Evolutionary conservation across 1,140 invertebrate genomes (phyloP).

Genomic region (Pseudomyrmex cubaensis): DNA sequence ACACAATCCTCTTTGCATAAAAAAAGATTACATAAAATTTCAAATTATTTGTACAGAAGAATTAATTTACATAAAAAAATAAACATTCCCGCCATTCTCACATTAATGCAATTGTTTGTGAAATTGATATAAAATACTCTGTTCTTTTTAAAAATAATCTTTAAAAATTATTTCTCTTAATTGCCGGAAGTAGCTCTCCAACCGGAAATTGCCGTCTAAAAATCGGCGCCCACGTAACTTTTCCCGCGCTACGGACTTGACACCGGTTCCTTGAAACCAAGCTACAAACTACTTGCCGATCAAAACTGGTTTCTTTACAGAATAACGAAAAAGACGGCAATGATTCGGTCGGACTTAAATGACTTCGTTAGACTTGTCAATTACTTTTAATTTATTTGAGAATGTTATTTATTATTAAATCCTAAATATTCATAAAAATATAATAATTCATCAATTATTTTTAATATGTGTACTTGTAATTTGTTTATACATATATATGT

Average conservation of each 20-base stretch:
- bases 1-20: too few relatives aligned
- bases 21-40: too few relatives aligned
- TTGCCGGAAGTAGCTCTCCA: neutral
- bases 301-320: conserved; percentile 66
- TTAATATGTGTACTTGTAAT: too few relatives aligned
- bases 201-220: neutral
- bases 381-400: neutral
- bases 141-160: neutral
- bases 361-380: neutral
- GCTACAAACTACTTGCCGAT: conserved; percentile 42
- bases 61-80: neutral
- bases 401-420: neutral
- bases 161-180: neutral
- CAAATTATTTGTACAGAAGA: neutral
- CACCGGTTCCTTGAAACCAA: conserved; percentile 60
- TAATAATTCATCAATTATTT: too few relatives aligned
- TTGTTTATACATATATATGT: too few relatives aligned
- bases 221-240: conserved; percentile 27
- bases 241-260: conserved; percentile 69
- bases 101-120: neutral
- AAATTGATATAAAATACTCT: neutral
- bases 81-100: neutral
- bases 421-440: too few relatives aligned
- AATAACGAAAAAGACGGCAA: conserved; percentile 47
- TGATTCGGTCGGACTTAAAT: conserved; percentile 46